Evolutionary conservation across 2,797 vertebrate species (phyloP), one percentile per base, ranked within the genome.

Genomic region (Cheirogaleus major): DNA sequence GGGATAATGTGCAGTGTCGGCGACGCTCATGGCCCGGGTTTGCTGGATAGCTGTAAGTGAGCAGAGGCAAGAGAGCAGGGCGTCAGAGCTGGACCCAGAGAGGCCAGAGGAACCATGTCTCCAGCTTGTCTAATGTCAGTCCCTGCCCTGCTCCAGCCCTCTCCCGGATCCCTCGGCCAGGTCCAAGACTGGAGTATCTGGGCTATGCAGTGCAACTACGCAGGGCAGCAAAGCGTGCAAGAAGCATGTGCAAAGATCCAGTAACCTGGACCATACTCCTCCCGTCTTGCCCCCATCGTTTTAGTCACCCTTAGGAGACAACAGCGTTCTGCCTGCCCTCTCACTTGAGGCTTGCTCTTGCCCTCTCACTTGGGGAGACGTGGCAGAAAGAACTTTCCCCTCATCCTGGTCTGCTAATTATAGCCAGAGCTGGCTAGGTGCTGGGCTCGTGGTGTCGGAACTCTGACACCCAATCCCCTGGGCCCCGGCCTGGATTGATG

Each of bases 401-500:
- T 35, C 63, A 43, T n/a, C 48, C 27, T 2, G 2, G 50, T 41
- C 57, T 30, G 89, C 96, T 98, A 98, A 97, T 97, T 97, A 97
- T 98, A 98, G 97, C 79, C 9, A 10, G 45, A 2, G n/a, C 90
- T 61, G 83, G 83, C 75, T 61, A 72, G 67, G 76, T 52, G 17
- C 78, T 81, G 87, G 59, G 59, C 78, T 95, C 30, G 4, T 0
- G 18, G 88, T 52, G 89, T 59, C 88, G 45, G 25, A 43, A 67
- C 38, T 81, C 84, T 18, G 95, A 97, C 93, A 97, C 78, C 80
- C 95, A 91, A 95, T 94, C 84, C 75, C 57, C 55, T 27, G 50
- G 15, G 65, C 50, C 27, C 5, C 0, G 80, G 82, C 97, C 95
- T 18, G 52, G 78, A 27, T 52, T 81, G 91, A 97, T 91, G 38